Conservation (phyloP, 2,888 invertebrate genomes). For the Coremacera marginata region DNA sequence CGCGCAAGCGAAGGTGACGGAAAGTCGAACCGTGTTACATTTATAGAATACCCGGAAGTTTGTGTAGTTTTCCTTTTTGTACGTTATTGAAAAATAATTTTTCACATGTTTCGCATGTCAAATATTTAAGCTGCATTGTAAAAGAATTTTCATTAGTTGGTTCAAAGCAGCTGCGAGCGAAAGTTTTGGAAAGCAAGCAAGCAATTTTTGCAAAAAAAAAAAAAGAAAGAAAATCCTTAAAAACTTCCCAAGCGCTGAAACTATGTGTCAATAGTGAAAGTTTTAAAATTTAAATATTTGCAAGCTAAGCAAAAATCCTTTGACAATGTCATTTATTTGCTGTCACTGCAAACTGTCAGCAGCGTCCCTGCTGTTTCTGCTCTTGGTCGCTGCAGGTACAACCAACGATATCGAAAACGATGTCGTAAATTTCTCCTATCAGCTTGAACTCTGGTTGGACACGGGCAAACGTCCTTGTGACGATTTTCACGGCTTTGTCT, state of each 20-base stretch:
- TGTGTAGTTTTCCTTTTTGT: not conserved
- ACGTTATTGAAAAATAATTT: slow-evolving; percentile 4
- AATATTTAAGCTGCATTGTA: not conserved
- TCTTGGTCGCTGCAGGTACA: slow-evolving; percentile 21
- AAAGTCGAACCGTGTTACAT: not conserved
- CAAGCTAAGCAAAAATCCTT: not conserved
- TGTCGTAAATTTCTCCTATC: slow-evolving; percentile 56
- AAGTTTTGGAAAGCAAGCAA: not conserved
- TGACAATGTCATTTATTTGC: slow-evolving; percentile 27
- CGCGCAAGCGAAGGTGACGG: slow-evolving; percentile 19
- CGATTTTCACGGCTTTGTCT: slow-evolving; percentile 64
- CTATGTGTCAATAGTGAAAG: not conserved
- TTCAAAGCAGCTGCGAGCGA: not conserved
- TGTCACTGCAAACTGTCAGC: slow-evolving; percentile 21
- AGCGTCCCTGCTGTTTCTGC: not conserved
- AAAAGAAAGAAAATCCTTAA: not conserved
- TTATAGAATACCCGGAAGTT: not conserved
- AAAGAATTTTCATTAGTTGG: slow-evolving; percentile 4
- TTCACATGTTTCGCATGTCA: not conserved
- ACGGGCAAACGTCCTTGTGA: slow-evolving; percentile 57
- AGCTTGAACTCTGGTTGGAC: slow-evolving; percentile 59
- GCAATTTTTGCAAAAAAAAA: not conserved
- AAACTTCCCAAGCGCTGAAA: not conserved
- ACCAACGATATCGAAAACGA: slow-evolving; percentile 54
- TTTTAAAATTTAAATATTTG: not conserved